A percentile compares a stretch with the other conserved stretches of the same genome.
Evolutionary conservation across 2,797 vertebrate genomes (phyloP).

Genomic region (Argentina silus): DNA sequence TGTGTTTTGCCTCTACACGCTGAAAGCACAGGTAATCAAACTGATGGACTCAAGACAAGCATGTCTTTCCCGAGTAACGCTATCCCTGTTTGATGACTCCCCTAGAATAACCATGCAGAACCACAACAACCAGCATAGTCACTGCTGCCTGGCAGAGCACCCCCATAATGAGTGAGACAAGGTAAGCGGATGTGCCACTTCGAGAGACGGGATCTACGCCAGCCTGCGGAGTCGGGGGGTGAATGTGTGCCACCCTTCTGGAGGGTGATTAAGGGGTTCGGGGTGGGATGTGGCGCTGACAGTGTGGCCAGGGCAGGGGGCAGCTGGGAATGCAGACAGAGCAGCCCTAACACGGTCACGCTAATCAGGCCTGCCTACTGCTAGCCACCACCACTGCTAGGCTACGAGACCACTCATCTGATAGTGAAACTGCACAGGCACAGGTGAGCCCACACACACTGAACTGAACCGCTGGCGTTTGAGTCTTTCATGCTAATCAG

Average conservation of each 20-base stretch:
- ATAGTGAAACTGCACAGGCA: not conserved
- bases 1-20: not conserved
- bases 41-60: slow-evolving; percentile 3
- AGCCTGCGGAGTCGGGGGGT: not conserved
- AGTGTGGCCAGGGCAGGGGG: slow-evolving; percentile 48
- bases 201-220: not conserved
- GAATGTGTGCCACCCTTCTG: slow-evolving; percentile 51
- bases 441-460: not conserved
- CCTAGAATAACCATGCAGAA: not conserved
- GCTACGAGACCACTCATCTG: not conserved
- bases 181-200: not conserved
- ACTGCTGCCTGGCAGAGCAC: not conserved
- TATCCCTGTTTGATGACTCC: not conserved
- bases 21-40: not conserved
- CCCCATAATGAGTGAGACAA: not conserved
- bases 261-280: slow-evolving; percentile 35
- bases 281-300: slow-evolving; percentile 56
- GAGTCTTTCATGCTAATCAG: not conserved
- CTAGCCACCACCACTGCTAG: not conserved
- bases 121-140: not conserved
- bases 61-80: not conserved
- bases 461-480: no score
- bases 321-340: slow-evolving; percentile 68
- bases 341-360: slow-evolving; percentile 35
- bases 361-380: slow-evolving; percentile 51